Conservation (phyloP, 2,888 invertebrate genomes). For the Perizoma affinitatum region DNA sequence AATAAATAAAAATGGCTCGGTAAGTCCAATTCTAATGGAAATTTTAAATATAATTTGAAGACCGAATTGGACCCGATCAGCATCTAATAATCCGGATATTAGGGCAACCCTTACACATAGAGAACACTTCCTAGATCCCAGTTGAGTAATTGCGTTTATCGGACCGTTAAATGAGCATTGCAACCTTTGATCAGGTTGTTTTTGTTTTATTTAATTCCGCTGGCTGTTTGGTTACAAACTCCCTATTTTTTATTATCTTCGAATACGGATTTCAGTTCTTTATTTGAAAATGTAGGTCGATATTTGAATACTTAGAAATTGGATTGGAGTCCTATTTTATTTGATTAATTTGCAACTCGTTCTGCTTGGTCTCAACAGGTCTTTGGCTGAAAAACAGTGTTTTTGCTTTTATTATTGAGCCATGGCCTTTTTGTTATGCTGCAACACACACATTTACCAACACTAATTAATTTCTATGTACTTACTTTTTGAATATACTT, state of each 20-base stretch:
- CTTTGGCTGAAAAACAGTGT: no score
- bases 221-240: slow-evolving; percentile 48
- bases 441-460: no score
- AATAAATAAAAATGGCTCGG: no score
- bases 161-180: slow-evolving; percentile 78
- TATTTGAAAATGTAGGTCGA: slow-evolving; percentile 21
- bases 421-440: no score
- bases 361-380: no score
- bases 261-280: slow-evolving; percentile 33
- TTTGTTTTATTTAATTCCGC: slow-evolving; percentile 46
- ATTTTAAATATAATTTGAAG: no score
- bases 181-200: slow-evolving; percentile 73
- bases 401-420: no score
- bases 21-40: no score
- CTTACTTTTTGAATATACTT: no score
- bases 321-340: not conserved
- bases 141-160: slow-evolving; percentile 76
- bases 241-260: slow-evolving; percentile 31
- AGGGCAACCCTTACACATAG: slow-evolving; percentile 33
- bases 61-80: not conserved
- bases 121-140: slow-evolving; percentile 58
- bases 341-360: no score
- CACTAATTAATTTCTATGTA: no score
- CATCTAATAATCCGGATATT: slow-evolving; percentile 5
- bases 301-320: slow-evolving; percentile 21